Percentiles rank a stretch among this genome's conserved stretches.
phyloP scores from a whole-genome alignment of 2,113 vertebrate genomes.

The Ptilorrhoa leucosticta region DNA sequence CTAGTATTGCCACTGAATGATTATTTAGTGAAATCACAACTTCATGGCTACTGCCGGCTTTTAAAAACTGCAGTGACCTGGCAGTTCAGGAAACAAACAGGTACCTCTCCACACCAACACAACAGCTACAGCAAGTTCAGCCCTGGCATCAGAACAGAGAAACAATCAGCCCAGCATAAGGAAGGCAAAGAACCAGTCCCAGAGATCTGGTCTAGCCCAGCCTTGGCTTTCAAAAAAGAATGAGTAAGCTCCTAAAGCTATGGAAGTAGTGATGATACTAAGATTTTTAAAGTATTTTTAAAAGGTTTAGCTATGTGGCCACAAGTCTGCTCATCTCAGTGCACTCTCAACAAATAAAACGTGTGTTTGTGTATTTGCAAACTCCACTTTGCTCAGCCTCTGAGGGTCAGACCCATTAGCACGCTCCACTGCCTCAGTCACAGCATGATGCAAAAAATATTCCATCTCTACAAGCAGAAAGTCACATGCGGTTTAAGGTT shows the following conservation, averaged over 20 bases:
- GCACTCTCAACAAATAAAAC: not conserved
- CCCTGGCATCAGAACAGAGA: not conserved
- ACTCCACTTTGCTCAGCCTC: not conserved
- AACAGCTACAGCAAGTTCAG: not conserved
- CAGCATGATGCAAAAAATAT: conserved; percentile 18
- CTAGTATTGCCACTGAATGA: not conserved
- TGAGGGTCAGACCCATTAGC: not conserved
- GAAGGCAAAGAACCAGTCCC: not conserved
- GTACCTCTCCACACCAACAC: not conserved
- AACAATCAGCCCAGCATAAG: not conserved
- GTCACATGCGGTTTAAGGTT: not conserved
- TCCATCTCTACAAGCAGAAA: not conserved
- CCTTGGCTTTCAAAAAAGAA: not conserved
- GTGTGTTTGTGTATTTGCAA: not conserved
- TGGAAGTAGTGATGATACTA: not conserved
- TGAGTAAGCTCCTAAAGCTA: not conserved
- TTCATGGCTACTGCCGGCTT: not conserved
- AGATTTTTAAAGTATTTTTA: not conserved
- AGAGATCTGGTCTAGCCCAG: not conserved
- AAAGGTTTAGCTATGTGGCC: not conserved
- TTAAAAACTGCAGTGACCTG: not conserved
- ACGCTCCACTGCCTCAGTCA: not conserved
- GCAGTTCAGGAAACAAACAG: not conserved
- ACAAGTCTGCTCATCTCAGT: not conserved
- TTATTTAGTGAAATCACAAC: not conserved